A percentile compares a stretch with the other conserved stretches of the same genome.
phyloP scores from a whole-genome alignment of 2,797 vertebrate species.

The Chrosomus eos region DNA sequence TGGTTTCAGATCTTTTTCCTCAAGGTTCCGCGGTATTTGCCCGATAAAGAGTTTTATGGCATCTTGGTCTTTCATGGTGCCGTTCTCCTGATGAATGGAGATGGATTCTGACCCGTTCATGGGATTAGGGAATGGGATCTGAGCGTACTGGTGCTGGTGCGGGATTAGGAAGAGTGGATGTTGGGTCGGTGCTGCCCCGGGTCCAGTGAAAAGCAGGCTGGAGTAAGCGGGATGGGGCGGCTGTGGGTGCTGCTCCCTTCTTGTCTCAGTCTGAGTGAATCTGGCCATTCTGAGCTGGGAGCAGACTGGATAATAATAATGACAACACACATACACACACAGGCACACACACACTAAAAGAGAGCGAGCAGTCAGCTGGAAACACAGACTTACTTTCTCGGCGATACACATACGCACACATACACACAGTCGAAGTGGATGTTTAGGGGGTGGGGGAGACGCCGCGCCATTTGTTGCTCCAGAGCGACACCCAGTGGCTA shows the following conservation, averaged over 20 bases:
- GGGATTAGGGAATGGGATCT: conserved; percentile 82
- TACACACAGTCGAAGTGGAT: conserved; percentile 47
- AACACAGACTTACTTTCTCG: conserved; percentile 84
- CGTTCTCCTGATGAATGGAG: conserved; percentile 90
- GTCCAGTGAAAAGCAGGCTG: conserved; percentile 89
- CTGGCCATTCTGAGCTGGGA: conserved; percentile 95
- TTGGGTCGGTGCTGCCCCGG: conserved; percentile 78
- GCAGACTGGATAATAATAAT: conserved; percentile 89
- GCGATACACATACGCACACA: conserved; percentile 67
- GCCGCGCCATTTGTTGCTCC: conserved; percentile 68
- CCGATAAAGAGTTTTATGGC: conserved; percentile 99
- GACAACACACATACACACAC: conserved; percentile 79
- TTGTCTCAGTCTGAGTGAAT: conserved; percentile 94
- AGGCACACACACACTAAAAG: conserved; percentile 72
- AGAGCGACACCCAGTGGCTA: conserved; percentile 75
- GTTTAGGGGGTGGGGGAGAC: conserved; percentile 58
- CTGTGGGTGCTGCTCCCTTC: conserved; percentile 86
- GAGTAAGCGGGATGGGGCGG: conserved; percentile 84
- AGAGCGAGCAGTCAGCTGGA: conserved; percentile 86
- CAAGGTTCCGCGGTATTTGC: conserved; percentile 97
- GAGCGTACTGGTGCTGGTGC: conserved; percentile 78
- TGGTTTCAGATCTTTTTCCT: conserved; percentile 96
- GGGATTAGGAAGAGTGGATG: conserved; percentile 77
- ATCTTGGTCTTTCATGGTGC: conserved; percentile 96
- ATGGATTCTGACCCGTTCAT: conserved; percentile 89